These are phyloP conservation scores for Ephestia elutella DNA, from an alignment of 1,140 invertebrate species.

Conservation along the genomic window DNA sequence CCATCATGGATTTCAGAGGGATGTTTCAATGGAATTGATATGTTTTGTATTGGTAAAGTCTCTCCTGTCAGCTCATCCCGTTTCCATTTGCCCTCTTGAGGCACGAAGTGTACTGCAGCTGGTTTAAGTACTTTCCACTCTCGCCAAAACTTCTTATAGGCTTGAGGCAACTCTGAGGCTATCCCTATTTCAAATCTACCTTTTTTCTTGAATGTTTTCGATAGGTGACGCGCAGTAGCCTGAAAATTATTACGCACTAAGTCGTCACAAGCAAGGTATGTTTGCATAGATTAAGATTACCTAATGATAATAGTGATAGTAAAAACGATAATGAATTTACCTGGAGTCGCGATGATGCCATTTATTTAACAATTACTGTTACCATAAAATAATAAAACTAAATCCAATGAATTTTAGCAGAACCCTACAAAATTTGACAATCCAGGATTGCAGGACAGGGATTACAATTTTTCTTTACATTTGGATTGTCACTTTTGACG, in stretches of 20 bases:
- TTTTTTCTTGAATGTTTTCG: slow-evolving; percentile 64
- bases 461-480: neutral
- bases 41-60: slow-evolving; percentile 83
- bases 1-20: slow-evolving; percentile 89
- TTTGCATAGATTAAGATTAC: slow-evolving; percentile 8
- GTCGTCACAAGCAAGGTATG: slow-evolving; percentile 2
- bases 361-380: slow-evolving; percentile 30
- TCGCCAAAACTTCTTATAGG: slow-evolving; percentile 90
- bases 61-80: slow-evolving; percentile 82
- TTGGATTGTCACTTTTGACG: neutral
- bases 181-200: slow-evolving; percentile 76
- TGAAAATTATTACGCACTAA: slow-evolving; percentile 26
- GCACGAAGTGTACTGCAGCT: slow-evolving; percentile 89
- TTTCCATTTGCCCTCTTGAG: slow-evolving; percentile 82
- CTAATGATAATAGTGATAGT: slow-evolving; percentile 3
- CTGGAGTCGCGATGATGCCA: slow-evolving; percentile 65
- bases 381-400: slow-evolving; percentile 1
- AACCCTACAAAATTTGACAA: slow-evolving; percentile 2
- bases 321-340: slow-evolving; percentile 25
- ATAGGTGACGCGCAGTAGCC: slow-evolving; percentile 59
- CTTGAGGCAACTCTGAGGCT: slow-evolving; percentile 82
- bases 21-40: slow-evolving; percentile 84
- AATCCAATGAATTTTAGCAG: neutral
- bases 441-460: too few species aligned
- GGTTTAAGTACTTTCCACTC: slow-evolving; percentile 87